phyloP scores from a whole-genome alignment of 2,113 vertebrate species.

The Bufo gargarizans region DNA sequence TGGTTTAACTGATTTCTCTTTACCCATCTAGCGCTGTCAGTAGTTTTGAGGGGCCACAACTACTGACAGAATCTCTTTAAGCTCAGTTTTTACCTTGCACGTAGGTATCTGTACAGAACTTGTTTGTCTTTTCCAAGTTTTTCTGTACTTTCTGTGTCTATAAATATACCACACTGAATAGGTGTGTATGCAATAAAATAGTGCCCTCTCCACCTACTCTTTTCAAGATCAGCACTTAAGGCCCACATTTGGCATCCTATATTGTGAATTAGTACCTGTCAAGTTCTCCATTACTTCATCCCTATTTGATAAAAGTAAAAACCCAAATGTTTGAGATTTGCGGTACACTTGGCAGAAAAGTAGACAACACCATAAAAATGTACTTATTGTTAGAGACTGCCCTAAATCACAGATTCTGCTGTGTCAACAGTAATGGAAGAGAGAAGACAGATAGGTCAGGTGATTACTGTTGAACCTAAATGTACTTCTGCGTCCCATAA shows the following conservation, averaged over 20 bases:
- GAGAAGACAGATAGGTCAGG: not conserved
- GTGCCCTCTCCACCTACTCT: too few species aligned
- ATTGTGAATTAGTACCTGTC: not conserved
- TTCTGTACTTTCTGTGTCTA: too few species aligned
- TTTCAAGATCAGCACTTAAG: not conserved
- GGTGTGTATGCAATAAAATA: not conserved
- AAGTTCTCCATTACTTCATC: not conserved
- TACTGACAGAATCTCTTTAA: too few species aligned
- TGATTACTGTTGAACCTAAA: conserved; percentile 25
- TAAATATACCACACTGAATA: not conserved
- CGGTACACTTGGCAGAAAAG: not conserved
- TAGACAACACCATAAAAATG: conserved; percentile 34
- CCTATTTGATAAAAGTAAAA: not conserved
- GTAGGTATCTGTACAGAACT: too few species aligned
- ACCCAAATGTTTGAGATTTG: conserved; percentile 15
- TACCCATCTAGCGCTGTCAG: too few species aligned
- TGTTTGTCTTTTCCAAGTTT: too few species aligned
- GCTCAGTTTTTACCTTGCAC: too few species aligned
- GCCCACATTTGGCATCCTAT: not conserved
- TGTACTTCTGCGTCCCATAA: conserved; percentile 23
- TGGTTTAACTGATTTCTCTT: too few species aligned
- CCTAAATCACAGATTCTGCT: conserved; percentile 30
- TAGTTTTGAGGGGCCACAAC: too few species aligned
- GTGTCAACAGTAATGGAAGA: conserved; percentile 26
- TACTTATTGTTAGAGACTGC: not conserved